Evolutionary conservation across 2,888 invertebrate genomes (phyloP).

Genomic region (Lepidocyrtinus sp.): DNA sequence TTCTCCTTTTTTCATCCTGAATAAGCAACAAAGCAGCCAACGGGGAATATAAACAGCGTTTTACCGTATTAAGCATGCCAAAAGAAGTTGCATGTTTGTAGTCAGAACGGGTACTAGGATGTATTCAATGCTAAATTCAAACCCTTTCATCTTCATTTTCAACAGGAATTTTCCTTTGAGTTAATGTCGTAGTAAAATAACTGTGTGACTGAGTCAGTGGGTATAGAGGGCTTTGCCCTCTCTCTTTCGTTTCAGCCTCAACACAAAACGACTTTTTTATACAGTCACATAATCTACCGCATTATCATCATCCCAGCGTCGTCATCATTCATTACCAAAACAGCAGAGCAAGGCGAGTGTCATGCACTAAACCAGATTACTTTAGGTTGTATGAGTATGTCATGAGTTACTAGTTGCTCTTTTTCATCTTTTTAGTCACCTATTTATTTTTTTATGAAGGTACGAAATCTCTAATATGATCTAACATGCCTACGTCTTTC

Average conservation of each 20-base stretch:
- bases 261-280: slow-evolving; percentile 33
- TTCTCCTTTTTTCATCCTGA: not conserved
- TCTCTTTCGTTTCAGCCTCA: slow-evolving; percentile 19
- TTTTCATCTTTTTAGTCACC: no score
- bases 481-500: no score
- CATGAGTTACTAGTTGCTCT: no score
- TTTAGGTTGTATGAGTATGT: slow-evolving; percentile 7
- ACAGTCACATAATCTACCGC: slow-evolving; percentile 53
- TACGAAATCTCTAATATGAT: not conserved
- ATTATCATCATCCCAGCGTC: slow-evolving; percentile 44
- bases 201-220: slow-evolving; percentile 58
- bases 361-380: slow-evolving; percentile 28
- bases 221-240: slow-evolving; percentile 60
- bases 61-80: not conserved
- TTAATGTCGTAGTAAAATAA: slow-evolving; percentile 30
- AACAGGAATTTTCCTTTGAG: slow-evolving; percentile 44
- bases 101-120: slow-evolving; percentile 11
- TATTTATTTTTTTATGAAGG: not conserved
- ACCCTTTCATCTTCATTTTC: slow-evolving; percentile 49
- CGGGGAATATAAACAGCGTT: not conserved
- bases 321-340: slow-evolving; percentile 55
- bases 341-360: slow-evolving; percentile 17
- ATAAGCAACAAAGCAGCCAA: no score
- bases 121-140: slow-evolving; percentile 7
- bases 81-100: slow-evolving; percentile 1